Evolutionary conservation across 2,888 invertebrate genomes (phyloP), one percentile per base, ranked within the genome.

Genomic region (Ophion ellenae): DNA sequence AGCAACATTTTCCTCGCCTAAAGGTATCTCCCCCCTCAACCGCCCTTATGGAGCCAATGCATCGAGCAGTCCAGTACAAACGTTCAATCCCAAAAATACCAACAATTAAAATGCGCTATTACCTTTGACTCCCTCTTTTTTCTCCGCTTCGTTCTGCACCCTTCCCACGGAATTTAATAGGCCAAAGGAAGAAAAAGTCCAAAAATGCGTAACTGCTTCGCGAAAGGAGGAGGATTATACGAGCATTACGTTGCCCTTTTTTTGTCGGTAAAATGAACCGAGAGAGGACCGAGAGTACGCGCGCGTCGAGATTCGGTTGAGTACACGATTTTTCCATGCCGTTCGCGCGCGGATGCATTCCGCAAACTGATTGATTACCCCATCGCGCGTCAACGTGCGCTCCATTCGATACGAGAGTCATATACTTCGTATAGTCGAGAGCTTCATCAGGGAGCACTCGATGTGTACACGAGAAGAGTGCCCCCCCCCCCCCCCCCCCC

Each of bases 321-420:
- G 66, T 66, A 66, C 36, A 63, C 75, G 85, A 82, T 83, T 85
- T 82, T 82, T 59, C 61, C 64, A 69, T 59, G 53, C 63, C 53
- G 5, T 20, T 20, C 24, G 53, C 45, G 69, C 75, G 17, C 53
- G 53, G 57, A 63, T 73, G 74, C 78, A 85, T 81, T 79, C 64
- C 78, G 73, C 66, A 83, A 71, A 83, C 71, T 83, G 85, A 83
- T 85, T 85, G 79, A 80, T 85, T 82, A 84, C 73, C 20, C 61
- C 73, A 73, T 73, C 66, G 67, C 71, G 79, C 76, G 79, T 71
- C 82, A 82, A 83, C 79, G 76, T 59, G 20, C 70, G 82, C 79
- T 9, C 47, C 82, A 76, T 82, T 82, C 75, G 82, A 82, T 67
- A 80, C 71, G 80, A 73, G 82, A 75, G 70, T 85, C 85, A 80